Conservation (phyloP, 2,797 vertebrate species). For the Mormyrops boulengeri region DNA sequence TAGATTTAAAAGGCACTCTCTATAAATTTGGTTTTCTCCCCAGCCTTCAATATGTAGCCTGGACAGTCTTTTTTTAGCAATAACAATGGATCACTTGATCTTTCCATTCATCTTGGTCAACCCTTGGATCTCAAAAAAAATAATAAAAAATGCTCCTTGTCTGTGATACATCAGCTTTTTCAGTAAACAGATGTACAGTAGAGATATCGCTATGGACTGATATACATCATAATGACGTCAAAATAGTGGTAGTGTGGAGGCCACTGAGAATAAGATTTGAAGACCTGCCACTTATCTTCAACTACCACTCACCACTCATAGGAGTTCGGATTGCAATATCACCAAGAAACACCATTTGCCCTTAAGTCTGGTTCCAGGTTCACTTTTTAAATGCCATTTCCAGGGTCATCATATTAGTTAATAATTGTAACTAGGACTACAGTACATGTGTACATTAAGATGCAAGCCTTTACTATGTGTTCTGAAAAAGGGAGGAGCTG, state of each 20-base stretch:
- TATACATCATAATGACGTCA: neutral
- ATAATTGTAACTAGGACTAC: neutral
- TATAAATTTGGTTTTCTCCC: conserved; percentile 47
- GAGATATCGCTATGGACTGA: neutral
- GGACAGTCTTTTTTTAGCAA: neutral
- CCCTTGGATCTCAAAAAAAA: neutral
- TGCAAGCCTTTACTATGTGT: neutral
- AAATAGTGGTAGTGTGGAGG: neutral
- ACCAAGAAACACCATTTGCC: neutral
- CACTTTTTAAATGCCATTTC: neutral
- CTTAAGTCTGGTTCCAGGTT: neutral
- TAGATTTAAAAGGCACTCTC: conserved; percentile 61
- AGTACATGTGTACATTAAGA: neutral
- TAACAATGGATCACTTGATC: neutral
- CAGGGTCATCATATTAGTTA: neutral
- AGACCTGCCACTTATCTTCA: neutral
- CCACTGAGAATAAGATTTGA: neutral
- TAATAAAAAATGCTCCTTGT: neutral
- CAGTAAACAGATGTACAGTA: neutral
- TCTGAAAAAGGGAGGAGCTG: neutral
- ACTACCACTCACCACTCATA: neutral
- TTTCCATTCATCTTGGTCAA: neutral
- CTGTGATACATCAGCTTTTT: neutral
- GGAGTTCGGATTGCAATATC: neutral
- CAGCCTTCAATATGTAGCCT: conserved; percentile 44